These are phyloP conservation scores for Xiphias gladius DNA, from an alignment of 2,113 vertebrate genomes.

Conservation along the genomic window DNA sequence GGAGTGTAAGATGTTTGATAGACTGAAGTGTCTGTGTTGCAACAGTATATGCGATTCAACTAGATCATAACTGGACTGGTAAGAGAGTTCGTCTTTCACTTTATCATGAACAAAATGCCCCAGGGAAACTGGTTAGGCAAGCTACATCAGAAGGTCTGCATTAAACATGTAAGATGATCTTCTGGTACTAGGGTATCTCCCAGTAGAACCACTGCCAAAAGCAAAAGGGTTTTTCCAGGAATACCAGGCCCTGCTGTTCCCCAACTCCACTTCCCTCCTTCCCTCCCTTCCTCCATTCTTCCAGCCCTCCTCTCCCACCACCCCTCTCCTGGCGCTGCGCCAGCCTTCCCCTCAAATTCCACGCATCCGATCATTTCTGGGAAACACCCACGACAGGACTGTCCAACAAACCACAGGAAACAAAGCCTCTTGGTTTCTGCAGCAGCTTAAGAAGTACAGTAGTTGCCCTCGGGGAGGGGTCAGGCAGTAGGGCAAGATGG, in stretches of 20 bases:
- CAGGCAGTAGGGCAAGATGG: conserved; percentile 6
- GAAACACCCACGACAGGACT: conserved; percentile 67
- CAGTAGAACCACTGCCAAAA: conserved; percentile 44
- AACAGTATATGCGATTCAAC: conserved; percentile 21
- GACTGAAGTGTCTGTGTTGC: neutral
- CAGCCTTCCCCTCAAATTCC: conserved; percentile 67
- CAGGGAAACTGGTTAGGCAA: conserved; percentile 38
- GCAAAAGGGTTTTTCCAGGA: conserved; percentile 59
- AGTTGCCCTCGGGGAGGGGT: conserved; percentile 21
- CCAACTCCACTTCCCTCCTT: conserved; percentile 24
- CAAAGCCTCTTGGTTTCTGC: conserved; percentile 63
- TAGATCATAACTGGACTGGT: conserved; percentile 9
- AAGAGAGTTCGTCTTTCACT: conserved; percentile 26
- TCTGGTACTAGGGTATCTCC: conserved; percentile 42
- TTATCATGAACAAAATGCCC: conserved; percentile 24
- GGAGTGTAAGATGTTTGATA: conserved; percentile 7
- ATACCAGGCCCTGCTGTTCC: conserved; percentile 50
- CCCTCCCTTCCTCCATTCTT: neutral
- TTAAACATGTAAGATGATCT: conserved; percentile 48
- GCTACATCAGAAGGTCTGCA: conserved; percentile 37
- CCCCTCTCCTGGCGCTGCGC: conserved; percentile 21
- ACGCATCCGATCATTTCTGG: conserved; percentile 72
- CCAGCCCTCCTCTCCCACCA: conserved; percentile 10
- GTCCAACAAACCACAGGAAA: conserved; percentile 62
- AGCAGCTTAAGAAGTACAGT: conserved; percentile 44